A percentile compares a stretch with the other conserved stretches of the same genome.
Conservation (phyloP, 2,797 vertebrate species). For the Anguilla obscura region DNA sequence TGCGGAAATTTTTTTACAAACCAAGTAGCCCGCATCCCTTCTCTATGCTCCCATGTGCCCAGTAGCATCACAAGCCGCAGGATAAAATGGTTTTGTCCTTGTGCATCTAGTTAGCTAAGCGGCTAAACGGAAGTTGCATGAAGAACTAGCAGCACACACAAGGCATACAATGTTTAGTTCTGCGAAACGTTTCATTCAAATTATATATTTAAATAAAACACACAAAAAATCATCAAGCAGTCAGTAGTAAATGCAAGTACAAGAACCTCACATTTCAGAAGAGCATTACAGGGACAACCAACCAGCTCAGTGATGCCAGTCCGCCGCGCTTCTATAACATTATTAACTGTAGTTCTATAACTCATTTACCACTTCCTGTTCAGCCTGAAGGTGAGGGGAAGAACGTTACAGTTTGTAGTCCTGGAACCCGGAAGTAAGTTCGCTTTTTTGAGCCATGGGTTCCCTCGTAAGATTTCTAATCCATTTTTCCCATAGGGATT, state of each 20-base stretch:
- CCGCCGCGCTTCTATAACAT: slow-evolving; percentile 33
- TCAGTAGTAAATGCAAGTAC: not conserved
- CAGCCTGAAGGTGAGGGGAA: not conserved
- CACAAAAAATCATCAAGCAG: not conserved
- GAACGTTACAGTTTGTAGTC: too few species aligned
- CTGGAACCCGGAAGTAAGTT: too few species aligned
- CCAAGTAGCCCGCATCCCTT: not conserved
- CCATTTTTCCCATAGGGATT: too few species aligned
- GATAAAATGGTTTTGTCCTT: slow-evolving; percentile 29
- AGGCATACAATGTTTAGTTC: not conserved
- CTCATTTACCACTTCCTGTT: not conserved
- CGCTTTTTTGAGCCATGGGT: too few species aligned
- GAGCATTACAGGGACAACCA: not conserved
- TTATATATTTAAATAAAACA: too few species aligned
- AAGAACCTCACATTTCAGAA: not conserved
- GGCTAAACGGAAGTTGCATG: slow-evolving; percentile 18
- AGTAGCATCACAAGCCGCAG: not conserved
- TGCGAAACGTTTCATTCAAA: not conserved
- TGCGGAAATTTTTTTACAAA: not conserved
- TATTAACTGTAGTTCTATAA: not conserved
- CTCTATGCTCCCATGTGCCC: not conserved
- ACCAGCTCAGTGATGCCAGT: not conserved
- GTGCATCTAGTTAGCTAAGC: not conserved
- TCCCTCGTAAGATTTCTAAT: too few species aligned
- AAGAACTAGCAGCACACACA: slow-evolving; percentile 6